Conservation (phyloP, 2,888 invertebrate species). For the Drosophila glabriapex region DNA sequence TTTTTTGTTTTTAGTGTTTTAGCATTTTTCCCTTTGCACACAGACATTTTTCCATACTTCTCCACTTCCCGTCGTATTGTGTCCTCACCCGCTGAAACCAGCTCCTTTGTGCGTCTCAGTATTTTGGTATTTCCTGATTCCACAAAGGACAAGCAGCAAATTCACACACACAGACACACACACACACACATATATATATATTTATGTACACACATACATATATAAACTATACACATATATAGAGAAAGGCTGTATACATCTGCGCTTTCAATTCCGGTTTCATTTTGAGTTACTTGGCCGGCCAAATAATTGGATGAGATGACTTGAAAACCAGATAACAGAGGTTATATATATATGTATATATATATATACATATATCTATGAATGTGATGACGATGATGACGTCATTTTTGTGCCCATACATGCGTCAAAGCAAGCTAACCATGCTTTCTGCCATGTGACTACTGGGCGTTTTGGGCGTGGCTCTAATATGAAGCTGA, state of each 20-base stretch:
- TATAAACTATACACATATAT: constrained; percentile 1
- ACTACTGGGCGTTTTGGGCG: constrained; percentile 31
- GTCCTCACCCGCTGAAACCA: background rate
- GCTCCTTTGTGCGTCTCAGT: constrained; percentile 39
- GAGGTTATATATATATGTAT: constrained; percentile 5
- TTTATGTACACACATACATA: background rate
- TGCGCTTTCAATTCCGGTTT: constrained; percentile 61
- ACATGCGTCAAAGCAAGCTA: constrained; percentile 31
- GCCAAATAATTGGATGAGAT: constrained; percentile 68
- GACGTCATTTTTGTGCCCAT: constrained; percentile 42
- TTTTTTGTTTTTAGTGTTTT: constrained; percentile 38
- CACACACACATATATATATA: background rate
- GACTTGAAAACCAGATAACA: constrained; percentile 51
- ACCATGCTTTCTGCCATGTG: constrained; percentile 4
- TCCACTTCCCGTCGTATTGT: constrained; percentile 20
- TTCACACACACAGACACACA: constrained; percentile 8
- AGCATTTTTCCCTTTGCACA: constrained; percentile 37
- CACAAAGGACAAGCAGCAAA: constrained; percentile 24
- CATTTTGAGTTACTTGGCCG: constrained; percentile 58
- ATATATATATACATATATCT: background rate
- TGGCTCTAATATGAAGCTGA: constrained; percentile 25
- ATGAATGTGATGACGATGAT: constrained; percentile 27
- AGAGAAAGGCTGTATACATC: constrained; percentile 6
- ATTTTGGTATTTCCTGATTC: constrained; percentile 65
- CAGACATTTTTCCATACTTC: constrained; percentile 50